These are phyloP conservation scores for Eupithecia tripunctaria DNA, from an alignment of 2,888 invertebrate genomes.

Conservation along the genomic window DNA sequence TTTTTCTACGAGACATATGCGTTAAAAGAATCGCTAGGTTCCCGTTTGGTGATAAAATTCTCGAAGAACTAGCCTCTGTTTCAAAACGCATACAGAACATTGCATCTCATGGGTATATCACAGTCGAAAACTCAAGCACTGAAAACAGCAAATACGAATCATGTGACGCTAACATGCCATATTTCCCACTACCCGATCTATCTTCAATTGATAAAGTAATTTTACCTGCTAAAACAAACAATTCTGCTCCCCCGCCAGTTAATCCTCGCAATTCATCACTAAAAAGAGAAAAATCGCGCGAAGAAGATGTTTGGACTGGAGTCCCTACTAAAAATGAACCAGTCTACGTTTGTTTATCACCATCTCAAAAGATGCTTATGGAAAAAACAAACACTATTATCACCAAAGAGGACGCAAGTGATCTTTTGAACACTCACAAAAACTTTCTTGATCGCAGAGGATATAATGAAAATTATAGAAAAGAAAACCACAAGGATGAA, in stretches of 20 bases:
- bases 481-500: constrained; percentile 47
- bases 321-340: constrained; percentile 85
- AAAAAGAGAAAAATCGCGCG: constrained; percentile 66
- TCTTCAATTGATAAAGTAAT: constrained; percentile 76
- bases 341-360: constrained; percentile 88
- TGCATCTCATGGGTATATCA: constrained; percentile 51
- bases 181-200: constrained; percentile 74
- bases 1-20: constrained; percentile 86
- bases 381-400: constrained; percentile 82
- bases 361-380: constrained; percentile 87
- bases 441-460: constrained; percentile 88
- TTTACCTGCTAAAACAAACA: constrained; percentile 55
- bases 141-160: constrained; percentile 38
- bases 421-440: constrained; percentile 87
- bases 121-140: constrained; percentile 37
- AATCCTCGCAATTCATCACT: constrained; percentile 74
- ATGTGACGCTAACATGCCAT: constrained; percentile 68
- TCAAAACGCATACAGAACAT: constrained; percentile 82
- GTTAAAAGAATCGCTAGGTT: constrained; percentile 86
- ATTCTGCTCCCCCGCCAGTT: constrained; percentile 70
- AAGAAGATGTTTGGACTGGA: constrained; percentile 84
- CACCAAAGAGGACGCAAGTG: constrained; percentile 83
- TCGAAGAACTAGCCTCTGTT: constrained; percentile 87
- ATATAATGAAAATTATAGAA: constrained; percentile 68
- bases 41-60: constrained; percentile 88